Percentiles rank a stretch among this genome's conserved stretches.
These are phyloP conservation scores for Coracias cyanogaster DNA, from an alignment of 2,797 vertebrate species.

Conservation along the genomic window DNA sequence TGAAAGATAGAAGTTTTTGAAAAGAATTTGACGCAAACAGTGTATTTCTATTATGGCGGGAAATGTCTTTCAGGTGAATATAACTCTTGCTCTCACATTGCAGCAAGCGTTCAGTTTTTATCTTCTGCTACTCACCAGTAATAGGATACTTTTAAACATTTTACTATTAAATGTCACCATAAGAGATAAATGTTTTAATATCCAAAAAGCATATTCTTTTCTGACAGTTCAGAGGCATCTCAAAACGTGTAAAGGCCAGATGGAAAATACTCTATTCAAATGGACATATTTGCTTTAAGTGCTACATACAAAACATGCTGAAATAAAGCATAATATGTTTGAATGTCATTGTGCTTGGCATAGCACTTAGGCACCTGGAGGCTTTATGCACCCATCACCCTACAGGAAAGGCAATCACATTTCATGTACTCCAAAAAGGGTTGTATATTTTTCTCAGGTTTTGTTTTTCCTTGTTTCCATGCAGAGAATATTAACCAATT, in stretches of 20 bases:
- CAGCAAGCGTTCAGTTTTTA: conserved; percentile 10
- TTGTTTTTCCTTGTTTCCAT: background rate
- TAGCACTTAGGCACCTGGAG: conserved; percentile 23
- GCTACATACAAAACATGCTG: background rate
- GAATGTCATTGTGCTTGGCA: conserved; percentile 16
- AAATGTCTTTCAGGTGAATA: background rate
- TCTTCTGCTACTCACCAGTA: conserved; percentile 7
- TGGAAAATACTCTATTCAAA: background rate
- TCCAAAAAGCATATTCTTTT: conserved; percentile 19
- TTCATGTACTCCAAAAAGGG: background rate
- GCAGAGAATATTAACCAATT: background rate
- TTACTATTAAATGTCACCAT: conserved; percentile 46
- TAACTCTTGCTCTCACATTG: background rate
- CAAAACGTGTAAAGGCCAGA: conserved; percentile 31
- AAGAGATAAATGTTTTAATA: conserved; percentile 47
- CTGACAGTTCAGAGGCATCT: conserved; percentile 51
- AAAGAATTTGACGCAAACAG: conserved; percentile 25
- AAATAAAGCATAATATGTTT: background rate
- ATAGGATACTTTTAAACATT: conserved; percentile 9
- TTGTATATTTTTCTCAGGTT: background rate
- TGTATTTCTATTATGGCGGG: conserved; percentile 6
- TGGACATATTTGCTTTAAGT: background rate
- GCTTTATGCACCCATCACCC: background rate
- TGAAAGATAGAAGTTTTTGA: conserved; percentile 6
- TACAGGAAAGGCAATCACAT: background rate